These are phyloP conservation scores for Lumbricus terrestris DNA, from an alignment of 2,888 invertebrate genomes.

Conservation along the genomic window DNA sequence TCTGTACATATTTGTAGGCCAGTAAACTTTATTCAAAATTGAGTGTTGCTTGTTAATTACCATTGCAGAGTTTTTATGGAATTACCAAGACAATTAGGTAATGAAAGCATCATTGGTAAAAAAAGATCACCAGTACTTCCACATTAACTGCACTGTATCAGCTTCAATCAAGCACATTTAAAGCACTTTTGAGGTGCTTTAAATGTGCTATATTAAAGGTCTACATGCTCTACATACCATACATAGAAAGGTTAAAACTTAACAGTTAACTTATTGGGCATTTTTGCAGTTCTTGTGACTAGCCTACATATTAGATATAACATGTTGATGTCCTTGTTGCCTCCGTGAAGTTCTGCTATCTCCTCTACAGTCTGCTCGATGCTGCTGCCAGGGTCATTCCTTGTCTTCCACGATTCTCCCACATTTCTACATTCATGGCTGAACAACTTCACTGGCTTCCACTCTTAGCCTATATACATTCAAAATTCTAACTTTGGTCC, in stretches of 20 bases:
- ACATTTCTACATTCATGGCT: too few relatives aligned
- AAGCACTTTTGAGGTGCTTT: not conserved
- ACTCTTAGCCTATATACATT: too few relatives aligned
- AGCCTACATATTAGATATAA: not conserved
- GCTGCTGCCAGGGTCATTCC: too few relatives aligned
- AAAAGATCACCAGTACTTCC: too few relatives aligned
- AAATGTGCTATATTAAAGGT: not conserved
- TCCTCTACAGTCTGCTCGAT: too few relatives aligned
- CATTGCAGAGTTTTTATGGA: not conserved
- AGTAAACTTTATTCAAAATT: not conserved
- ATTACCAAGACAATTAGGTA: not conserved
- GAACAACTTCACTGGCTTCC: too few relatives aligned
- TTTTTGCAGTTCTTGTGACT: not conserved
- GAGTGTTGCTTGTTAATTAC: not conserved
- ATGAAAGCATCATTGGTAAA: too few relatives aligned
- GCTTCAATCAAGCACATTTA: not conserved
- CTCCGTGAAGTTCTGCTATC: too few relatives aligned
- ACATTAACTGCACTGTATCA: not conserved
- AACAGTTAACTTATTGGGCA: not conserved
- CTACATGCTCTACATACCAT: too few relatives aligned
- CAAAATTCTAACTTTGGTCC: too few relatives aligned
- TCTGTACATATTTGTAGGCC: slow-evolving; percentile 3
- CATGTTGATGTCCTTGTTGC: too few relatives aligned
- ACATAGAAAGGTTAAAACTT: not conserved
- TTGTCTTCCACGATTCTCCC: too few relatives aligned